Evolutionary conservation across 2,888 invertebrate species (phyloP), one percentile per base, ranked within the genome.

Genomic region (Caenorhabditis sp.): DNA sequence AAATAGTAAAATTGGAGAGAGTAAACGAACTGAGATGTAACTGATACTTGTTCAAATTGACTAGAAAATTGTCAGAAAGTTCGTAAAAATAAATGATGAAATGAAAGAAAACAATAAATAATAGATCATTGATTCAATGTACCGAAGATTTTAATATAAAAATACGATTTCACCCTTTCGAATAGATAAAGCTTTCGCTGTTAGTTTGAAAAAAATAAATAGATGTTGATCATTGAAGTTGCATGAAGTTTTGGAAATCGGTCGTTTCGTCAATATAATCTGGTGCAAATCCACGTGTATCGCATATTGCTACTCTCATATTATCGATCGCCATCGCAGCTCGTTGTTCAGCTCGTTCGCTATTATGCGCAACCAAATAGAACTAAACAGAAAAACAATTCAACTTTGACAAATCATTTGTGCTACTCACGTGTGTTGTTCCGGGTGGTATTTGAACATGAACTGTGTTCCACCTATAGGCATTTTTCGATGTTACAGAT

Each of bases 381-480:
- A 86, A 86, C 85, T 86, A 66, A 68, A 84, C 66, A 43, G 27
- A 19, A 19, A 10, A 19, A 6, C 12, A 1, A 23, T 51, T 51
- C 23, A 51, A 55, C 24, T 59, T 62, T 12, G 6, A 43, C 14
- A 43, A 43, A 3, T 43, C 14, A 12, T 17, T 10, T 14, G n/a
- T n/a, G n/a, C n/a, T 5, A 55, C 26, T 55, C 72, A 86, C 86
- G 63, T 86, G 78, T 6, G 83, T 84, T 0, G 86, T 86, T 60
- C 85, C 86, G 12, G 86, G 84, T 4, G 86, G 86, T 17, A 86
- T 59, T 61, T 86, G 85, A 10, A 86, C 82, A 58, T 86, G 85
- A 0, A 85, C 83, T 5, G 82, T 86, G 61, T 86, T 86, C 86
- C 86, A 86, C 49, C 84, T 69, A 63, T 76, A 83, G 0, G 86